Percentiles rank a stretch among this genome's conserved stretches.
Evolutionary conservation across 1,140 invertebrate genomes (phyloP).

Genomic region (Battus philenor): DNA sequence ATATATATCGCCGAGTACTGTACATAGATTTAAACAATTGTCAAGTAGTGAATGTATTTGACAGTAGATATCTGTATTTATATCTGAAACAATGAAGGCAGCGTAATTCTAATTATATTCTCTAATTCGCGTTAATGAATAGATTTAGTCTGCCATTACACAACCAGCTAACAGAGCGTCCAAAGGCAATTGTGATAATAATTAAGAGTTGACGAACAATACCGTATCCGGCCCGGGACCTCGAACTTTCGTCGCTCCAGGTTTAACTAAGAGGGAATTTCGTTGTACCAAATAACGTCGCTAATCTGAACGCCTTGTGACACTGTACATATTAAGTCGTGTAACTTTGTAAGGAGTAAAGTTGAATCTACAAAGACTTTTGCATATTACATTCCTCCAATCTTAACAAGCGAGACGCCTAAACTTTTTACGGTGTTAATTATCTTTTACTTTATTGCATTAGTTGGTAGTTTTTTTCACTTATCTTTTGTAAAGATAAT

Average conservation of each 20-base stretch:
- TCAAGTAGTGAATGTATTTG: not conserved
- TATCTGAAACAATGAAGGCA: too few relatives aligned
- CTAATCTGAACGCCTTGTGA: conserved; percentile 8
- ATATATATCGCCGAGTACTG: too few relatives aligned
- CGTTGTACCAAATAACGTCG: conserved; percentile 7
- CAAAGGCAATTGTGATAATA: conserved; percentile 11
- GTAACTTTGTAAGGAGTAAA: conserved; percentile 5
- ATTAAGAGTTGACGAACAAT: conserved; percentile 8
- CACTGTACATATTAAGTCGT: conserved; percentile 13
- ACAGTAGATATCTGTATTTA: too few relatives aligned
- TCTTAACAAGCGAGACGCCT: too few relatives aligned
- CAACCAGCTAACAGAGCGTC: conserved; percentile 2
- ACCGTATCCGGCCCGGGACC: not conserved
- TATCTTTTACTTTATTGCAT: too few relatives aligned
- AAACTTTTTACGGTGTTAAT: too few relatives aligned
- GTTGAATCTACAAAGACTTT: conserved; percentile 2
- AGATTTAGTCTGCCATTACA: not conserved
- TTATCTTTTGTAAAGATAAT: too few relatives aligned
- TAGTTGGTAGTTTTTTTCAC: too few relatives aligned
- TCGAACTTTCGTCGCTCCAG: conserved; percentile 9
- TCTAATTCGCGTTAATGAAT: not conserved
- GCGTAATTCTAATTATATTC: too few relatives aligned
- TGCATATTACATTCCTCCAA: too few relatives aligned
- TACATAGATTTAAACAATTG: too few relatives aligned
- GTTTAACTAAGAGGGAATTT: conserved; percentile 1